Evolutionary conservation across 2,113 vertebrate species (phyloP).

Genomic region (Myotis yumanensis): DNA sequence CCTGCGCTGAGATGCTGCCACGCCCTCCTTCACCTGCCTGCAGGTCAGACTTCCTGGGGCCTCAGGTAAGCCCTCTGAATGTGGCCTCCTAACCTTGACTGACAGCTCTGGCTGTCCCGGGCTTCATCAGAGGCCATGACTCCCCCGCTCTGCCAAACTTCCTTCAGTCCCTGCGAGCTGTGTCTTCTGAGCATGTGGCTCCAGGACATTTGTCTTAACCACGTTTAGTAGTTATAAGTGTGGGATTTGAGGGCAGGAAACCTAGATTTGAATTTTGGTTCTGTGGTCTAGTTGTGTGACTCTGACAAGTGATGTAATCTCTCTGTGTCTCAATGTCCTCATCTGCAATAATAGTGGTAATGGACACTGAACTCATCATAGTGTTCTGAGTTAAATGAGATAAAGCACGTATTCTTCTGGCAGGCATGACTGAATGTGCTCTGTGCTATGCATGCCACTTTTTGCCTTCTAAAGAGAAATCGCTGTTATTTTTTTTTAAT

Average conservation of each 20-base stretch:
- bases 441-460: not conserved
- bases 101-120: not conserved
- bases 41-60: not conserved
- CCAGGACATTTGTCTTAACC: not conserved
- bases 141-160: not conserved
- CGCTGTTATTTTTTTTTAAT: not conserved
- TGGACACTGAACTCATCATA: not conserved
- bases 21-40: not conserved
- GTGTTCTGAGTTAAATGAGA: not conserved
- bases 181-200: not conserved
- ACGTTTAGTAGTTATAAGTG: not conserved
- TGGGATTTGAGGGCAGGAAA: not conserved
- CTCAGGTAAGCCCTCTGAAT: not conserved
- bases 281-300: not conserved
- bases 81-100: accelerated
- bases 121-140: not conserved
- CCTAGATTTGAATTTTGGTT: not conserved
- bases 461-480: not conserved
- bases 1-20: too few species aligned
- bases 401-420: not conserved
- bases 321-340: not conserved
- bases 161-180: not conserved
- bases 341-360: not conserved
- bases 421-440: not conserved
- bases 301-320: not conserved